A percentile compares a stretch with the other conserved stretches of the same genome.
phyloP scores from a whole-genome alignment of 2,113 vertebrate genomes.

The Hyperoodon ampullatus region DNA sequence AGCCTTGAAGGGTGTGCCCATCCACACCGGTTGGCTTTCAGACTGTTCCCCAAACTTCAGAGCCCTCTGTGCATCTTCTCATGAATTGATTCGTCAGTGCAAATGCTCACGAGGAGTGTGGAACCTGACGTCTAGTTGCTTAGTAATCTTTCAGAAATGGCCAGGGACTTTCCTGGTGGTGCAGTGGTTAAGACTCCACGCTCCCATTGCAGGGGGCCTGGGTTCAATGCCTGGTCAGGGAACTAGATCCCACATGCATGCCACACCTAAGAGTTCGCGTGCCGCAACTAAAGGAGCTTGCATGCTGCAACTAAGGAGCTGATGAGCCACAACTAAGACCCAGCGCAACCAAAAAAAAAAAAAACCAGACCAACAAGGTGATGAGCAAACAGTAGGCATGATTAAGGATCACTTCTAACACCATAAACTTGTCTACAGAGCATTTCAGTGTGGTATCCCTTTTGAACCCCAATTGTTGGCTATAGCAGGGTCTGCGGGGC shows the following conservation, averaged over 20 bases:
- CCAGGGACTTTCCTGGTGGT: not conserved
- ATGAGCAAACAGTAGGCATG: not conserved
- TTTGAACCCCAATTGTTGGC: not conserved
- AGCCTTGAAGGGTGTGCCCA: not conserved
- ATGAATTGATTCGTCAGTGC: not conserved
- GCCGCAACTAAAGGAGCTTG: no score
- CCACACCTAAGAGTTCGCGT: no score
- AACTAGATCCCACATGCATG: no score
- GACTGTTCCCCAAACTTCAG: not conserved
- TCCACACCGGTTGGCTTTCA: not conserved
- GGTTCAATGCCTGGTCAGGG: no score
- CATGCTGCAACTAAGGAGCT: no score
- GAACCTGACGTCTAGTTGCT: not conserved
- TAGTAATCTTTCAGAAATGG: not conserved
- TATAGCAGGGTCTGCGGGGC: not conserved
- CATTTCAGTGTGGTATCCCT: not conserved
- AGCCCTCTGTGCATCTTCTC: not conserved
- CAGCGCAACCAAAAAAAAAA: no score
- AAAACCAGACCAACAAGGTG: not conserved
- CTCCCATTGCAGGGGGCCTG: no score
- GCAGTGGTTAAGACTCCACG: no score
- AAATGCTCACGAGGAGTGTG: not conserved
- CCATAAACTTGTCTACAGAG: not conserved
- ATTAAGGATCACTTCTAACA: not conserved
- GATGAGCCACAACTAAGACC: no score